Conservation (phyloP, 1,140 invertebrate genomes). For the Elysia chlorotica region DNA sequence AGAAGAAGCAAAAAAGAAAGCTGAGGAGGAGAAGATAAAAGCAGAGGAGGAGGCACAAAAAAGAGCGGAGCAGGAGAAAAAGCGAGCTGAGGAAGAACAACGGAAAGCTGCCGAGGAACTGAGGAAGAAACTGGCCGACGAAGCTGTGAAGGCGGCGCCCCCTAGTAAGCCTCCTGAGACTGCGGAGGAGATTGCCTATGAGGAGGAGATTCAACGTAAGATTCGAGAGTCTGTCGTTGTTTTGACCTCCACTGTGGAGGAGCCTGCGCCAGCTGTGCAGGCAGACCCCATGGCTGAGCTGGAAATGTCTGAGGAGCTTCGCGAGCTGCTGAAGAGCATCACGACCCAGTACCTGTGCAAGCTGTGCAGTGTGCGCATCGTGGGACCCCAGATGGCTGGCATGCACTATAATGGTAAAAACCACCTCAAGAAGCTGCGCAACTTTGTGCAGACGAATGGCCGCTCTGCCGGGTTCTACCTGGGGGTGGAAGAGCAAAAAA, state of each 20-base stretch:
- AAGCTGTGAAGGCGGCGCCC: conserved; percentile 13
- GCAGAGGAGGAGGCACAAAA: neutral
- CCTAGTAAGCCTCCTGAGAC: conserved; percentile 15
- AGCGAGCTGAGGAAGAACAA: neutral
- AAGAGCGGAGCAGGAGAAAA: neutral
- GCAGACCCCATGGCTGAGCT: conserved; percentile 2
- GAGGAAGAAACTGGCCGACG: conserved; percentile 4
- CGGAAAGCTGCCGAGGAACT: neutral
- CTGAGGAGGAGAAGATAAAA: neutral
- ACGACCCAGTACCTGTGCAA: conserved; percentile 9
- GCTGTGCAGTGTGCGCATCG: conserved; percentile 17
- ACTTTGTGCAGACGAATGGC: conserved; percentile 22
- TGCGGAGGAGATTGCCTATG: conserved; percentile 11
- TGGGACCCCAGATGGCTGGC: conserved; percentile 12
- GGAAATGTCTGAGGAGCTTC: conserved; percentile 13
- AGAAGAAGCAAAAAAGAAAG: neutral
- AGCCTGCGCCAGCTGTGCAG: neutral
- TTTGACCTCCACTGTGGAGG: neutral
- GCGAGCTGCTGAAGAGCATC: conserved; percentile 2
- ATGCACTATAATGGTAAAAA: conserved; percentile 24
- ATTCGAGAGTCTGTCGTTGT: conserved; percentile 15
- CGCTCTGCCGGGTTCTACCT: conserved; percentile 15
- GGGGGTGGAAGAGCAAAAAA: neutral
- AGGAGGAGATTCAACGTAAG: conserved; percentile 20
- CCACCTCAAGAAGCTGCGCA: conserved; percentile 13